Conservation (phyloP, 2,888 invertebrate species). For the Entomobrya proxima region DNA sequence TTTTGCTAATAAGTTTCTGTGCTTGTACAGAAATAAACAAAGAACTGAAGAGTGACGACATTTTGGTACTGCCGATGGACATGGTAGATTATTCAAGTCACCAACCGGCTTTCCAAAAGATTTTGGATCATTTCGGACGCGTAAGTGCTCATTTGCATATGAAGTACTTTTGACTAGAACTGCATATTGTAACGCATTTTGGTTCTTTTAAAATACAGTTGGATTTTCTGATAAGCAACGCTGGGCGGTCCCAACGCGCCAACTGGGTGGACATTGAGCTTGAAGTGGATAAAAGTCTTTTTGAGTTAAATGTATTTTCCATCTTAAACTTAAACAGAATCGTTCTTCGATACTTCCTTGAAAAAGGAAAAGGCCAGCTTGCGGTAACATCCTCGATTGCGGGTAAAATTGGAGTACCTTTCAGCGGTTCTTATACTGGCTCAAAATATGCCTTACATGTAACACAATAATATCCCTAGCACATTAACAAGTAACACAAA, state of each 20-base stretch:
- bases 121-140: conserved; percentile 83
- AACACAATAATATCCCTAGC: too few relatives aligned
- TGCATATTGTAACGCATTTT: neutral
- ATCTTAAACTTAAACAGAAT: conserved; percentile 84
- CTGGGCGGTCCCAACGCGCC: conserved; percentile 87
- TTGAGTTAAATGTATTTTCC: conserved; percentile 87
- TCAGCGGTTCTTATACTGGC: conserved; percentile 84
- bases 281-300: conserved; percentile 85
- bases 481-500: too few relatives aligned
- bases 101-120: conserved; percentile 81
- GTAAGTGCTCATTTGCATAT: neutral
- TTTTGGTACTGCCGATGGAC: conserved; percentile 85
- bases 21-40: conserved; percentile 71
- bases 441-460: conserved; percentile 88
- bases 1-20: neutral
- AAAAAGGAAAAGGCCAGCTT: conserved; percentile 82
- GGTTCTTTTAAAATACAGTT: conserved; percentile 78
- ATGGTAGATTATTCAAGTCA: conserved; percentile 82
- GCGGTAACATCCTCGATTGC: conserved; percentile 87
- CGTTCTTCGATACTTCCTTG: conserved; percentile 83
- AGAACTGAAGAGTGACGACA: conserved; percentile 80
- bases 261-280: conserved; percentile 84
- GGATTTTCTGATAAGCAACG: conserved; percentile 88
- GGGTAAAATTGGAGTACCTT: conserved; percentile 83
- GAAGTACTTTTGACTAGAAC: neutral